Evolutionary conservation across 2,113 vertebrate species (phyloP).

Genomic region (Ammodytes marinus): DNA sequence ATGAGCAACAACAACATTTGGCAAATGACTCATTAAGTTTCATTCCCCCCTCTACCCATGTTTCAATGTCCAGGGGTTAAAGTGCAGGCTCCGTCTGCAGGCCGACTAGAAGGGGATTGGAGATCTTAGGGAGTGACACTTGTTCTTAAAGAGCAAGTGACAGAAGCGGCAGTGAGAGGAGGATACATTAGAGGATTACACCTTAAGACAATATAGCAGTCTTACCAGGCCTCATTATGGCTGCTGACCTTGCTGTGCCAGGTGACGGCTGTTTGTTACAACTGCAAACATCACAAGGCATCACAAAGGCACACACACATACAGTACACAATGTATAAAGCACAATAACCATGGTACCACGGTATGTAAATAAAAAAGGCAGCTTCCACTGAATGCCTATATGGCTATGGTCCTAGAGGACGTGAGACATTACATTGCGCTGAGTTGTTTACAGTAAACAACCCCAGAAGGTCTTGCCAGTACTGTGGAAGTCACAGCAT

Average conservation of each 20-base stretch:
- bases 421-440: constrained; percentile 42
- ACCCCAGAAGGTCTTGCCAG: constrained; percentile 39
- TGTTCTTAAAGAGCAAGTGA: constrained; percentile 58
- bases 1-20: constrained; percentile 9
- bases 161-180: constrained; percentile 55
- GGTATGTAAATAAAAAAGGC: constrained; percentile 24
- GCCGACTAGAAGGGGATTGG: constrained; percentile 58
- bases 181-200: constrained; percentile 74
- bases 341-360: not conserved
- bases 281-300: constrained; percentile 16
- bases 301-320: not conserved
- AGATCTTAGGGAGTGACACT: constrained; percentile 58
- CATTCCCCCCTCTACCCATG: constrained; percentile 17
- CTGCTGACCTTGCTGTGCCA: constrained; percentile 60
- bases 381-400: not conserved
- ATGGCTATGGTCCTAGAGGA: constrained; percentile 32
- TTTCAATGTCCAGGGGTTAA: constrained; percentile 23
- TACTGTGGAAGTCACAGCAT: constrained; percentile 25
- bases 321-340: constrained; percentile 1
- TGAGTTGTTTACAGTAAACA: constrained; percentile 71
- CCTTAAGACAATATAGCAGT: constrained; percentile 72
- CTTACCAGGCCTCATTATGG: constrained; percentile 66
- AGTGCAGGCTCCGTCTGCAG: constrained; percentile 42
- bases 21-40: constrained; percentile 28
- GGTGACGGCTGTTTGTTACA: constrained; percentile 43